Base-by-base conservation (phyloP, 2,888 invertebrate genomes). In the Cryptus viduatorius region DNA sequence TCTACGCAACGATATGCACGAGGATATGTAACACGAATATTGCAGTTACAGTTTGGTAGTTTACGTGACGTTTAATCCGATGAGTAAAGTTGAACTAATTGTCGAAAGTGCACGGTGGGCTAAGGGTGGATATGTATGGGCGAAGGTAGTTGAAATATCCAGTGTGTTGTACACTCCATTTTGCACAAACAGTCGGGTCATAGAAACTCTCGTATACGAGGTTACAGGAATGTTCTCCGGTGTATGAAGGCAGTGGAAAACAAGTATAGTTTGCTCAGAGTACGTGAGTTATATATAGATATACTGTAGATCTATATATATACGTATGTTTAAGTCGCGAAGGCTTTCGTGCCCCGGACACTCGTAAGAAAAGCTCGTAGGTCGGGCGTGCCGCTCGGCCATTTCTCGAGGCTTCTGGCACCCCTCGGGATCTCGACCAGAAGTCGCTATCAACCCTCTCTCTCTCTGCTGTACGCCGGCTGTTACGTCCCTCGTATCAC, bases 401-500 rank as follows among this genome's bases (percentile, higher is more conserved):
- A 61, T 80, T 82, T 77, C 76, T 76, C 72, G 72, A 71, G 53
- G 31, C 65, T 65, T 56, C 14, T 4, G 16, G 44, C 44, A 24
- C 53, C 69, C 65, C 83, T 48, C 16, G 71, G 64, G 71, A n/a
- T 73, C 14, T 59, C 46, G 59, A 48, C 37, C 61, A 42, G 61
- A 78, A 75, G 59, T 59, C 59, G 16, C 76, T 50, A 19, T 5
- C 64, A 53, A 37, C 16, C 16, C 64, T 67, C 50, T 72, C 46
- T 72, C 46, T 42, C n/a, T 29, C 16, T 73, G 46, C 68, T 77
- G 31, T 61, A 46, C 29, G 10, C 42, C 71, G 48, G 24, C 19
- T 75, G 67, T 53, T 81, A 72, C 68, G 19, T 29, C 59, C 61
- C n/a, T 75, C 68, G 72, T 87, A 88, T 89, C 84, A 88, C 88